These are phyloP conservation scores for Oscheius sp. DNA, from an alignment of 2,888 invertebrate species.

Conservation along the genomic window DNA sequence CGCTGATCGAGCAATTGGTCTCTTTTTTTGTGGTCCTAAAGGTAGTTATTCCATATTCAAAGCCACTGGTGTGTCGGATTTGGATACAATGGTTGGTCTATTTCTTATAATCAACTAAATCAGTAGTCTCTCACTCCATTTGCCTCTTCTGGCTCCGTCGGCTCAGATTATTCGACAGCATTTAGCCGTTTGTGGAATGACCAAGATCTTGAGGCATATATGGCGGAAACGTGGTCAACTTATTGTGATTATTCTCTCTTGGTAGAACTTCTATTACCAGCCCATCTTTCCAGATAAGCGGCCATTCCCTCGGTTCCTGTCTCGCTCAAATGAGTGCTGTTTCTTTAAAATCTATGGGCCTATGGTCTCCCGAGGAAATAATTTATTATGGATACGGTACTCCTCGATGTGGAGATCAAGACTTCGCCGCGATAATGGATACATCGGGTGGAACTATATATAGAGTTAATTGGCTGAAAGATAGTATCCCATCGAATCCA, in stretches of 20 bases:
- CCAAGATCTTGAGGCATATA: constrained; percentile 2
- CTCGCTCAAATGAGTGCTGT: constrained; percentile 20
- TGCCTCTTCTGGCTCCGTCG: not conserved
- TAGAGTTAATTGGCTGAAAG: constrained; percentile 2
- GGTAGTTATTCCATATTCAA: not conserved
- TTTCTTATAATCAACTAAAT: not conserved
- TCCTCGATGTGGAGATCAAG: constrained; percentile 21
- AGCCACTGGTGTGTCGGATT: not conserved
- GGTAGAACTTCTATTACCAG: not conserved
- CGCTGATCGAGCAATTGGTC: not conserved
- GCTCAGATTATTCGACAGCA: not conserved
- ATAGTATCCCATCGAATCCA: not conserved
- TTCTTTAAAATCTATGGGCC: not conserved
- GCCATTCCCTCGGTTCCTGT: constrained; percentile 22
- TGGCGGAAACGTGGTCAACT: not conserved
- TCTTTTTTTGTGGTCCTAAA: constrained; percentile 10
- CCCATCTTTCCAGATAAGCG: constrained; percentile 10
- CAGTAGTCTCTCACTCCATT: constrained; percentile 1
- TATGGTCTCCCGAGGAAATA: not conserved
- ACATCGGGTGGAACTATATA: not conserved
- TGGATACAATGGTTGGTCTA: not conserved
- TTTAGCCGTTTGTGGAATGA: constrained; percentile 15
- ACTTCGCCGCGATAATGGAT: not conserved
- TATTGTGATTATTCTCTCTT: constrained; percentile 15
- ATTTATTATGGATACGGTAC: constrained; percentile 23